Evolutionary conservation across 2,888 invertebrate genomes (phyloP).

Genomic region (Chaetoderma sp.): DNA sequence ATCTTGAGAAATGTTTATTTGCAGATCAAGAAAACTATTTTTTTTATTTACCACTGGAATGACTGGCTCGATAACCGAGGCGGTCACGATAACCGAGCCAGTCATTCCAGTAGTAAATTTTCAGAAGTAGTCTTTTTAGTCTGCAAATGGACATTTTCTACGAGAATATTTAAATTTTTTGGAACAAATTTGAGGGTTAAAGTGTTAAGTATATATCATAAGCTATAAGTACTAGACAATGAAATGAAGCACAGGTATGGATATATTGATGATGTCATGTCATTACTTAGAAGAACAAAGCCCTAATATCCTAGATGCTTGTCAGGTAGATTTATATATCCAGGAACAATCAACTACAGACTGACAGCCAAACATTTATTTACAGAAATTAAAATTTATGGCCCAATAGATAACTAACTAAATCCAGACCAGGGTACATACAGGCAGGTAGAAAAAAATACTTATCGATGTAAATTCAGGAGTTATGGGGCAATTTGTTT

Average conservation of each 20-base stretch:
- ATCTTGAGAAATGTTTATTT: neutral
- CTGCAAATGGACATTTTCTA: too few relatives aligned
- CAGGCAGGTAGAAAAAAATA: neutral
- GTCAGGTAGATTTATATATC: neutral
- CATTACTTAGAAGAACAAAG: neutral
- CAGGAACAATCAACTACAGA: neutral
- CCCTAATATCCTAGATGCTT: too few relatives aligned
- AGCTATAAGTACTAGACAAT: neutral
- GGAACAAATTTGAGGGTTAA: too few relatives aligned
- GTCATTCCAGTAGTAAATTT: too few relatives aligned
- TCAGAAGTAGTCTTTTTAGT: too few relatives aligned
- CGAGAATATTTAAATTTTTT: neutral
- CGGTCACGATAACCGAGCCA: too few relatives aligned
- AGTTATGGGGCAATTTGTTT: neutral
- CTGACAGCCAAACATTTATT: neutral
- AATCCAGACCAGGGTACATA: neutral
- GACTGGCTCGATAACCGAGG: too few relatives aligned
- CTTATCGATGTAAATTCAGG: neutral
- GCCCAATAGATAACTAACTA: neutral
- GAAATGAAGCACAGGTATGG: neutral
- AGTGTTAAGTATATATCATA: neutral
- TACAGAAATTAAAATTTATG: neutral
- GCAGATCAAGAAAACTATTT: too few relatives aligned
- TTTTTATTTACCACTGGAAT: too few relatives aligned
- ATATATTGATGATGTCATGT: neutral